Percentiles rank a stretch among this genome's conserved stretches.
These are phyloP conservation scores for Drosophila falleni DNA, from an alignment of 2,888 invertebrate species.

Conservation along the genomic window DNA sequence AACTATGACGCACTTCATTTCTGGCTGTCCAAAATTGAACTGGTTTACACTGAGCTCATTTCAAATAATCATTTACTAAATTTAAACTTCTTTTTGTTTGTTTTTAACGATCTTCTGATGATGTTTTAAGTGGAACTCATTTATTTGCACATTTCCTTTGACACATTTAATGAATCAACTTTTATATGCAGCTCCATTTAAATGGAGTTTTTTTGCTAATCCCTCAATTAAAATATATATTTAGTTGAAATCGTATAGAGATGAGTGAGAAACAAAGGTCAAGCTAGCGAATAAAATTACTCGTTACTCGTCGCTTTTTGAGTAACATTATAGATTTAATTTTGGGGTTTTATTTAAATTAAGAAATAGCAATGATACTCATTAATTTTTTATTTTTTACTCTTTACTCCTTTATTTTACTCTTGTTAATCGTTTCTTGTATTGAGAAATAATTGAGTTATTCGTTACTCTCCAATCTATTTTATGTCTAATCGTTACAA, in stretches of 20 bases:
- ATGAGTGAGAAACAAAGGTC: background rate
- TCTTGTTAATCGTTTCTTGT: background rate
- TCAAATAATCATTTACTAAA: conserved; percentile 9
- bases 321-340: no score
- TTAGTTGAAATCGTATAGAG: background rate
- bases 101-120: conserved; percentile 15
- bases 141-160: conserved; percentile 18
- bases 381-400: background rate
- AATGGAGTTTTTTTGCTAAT: conserved; percentile 1
- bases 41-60: conserved; percentile 18
- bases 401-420: background rate
- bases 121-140: conserved; percentile 19
- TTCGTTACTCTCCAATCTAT: background rate
- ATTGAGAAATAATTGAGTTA: background rate
- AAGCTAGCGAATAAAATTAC: background rate
- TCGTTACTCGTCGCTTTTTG: background rate
- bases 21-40: conserved; percentile 25
- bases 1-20: conserved; percentile 39
- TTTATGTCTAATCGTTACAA: background rate
- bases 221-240: background rate
- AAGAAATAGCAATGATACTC: background rate
- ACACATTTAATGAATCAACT: conserved; percentile 2
- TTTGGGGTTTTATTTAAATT: background rate
- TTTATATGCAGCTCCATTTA: conserved; percentile 10
- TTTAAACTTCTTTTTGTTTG: background rate